A percentile compares a stretch with the other conserved stretches of the same genome.
These are phyloP conservation scores for Corythornis madagascariensis DNA, from an alignment of 2,113 vertebrate species.

Conservation along the genomic window DNA sequence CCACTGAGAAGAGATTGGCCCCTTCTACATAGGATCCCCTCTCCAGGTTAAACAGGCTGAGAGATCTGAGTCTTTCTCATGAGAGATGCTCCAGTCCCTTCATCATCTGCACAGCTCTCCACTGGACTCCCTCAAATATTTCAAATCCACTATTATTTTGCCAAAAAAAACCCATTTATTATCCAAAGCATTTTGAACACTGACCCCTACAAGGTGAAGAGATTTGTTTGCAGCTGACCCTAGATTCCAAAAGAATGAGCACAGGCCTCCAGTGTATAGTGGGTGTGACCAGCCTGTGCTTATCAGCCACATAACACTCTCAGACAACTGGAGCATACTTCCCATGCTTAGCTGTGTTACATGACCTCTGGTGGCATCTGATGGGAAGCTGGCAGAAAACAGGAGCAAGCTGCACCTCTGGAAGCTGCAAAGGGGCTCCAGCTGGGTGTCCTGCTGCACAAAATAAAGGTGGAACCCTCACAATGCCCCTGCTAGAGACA, in stretches of 20 bases:
- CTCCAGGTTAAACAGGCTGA: too few species aligned
- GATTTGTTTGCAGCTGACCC: not conserved
- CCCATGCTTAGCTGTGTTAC: not conserved
- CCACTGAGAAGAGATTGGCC: too few species aligned
- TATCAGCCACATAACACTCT: not conserved
- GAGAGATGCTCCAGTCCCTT: too few species aligned
- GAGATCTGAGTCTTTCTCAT: too few species aligned
- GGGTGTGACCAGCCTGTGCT: not conserved
- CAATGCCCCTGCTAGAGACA: not conserved
- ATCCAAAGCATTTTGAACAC: not conserved
- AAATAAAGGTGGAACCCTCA: not conserved
- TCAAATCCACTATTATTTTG: not conserved
- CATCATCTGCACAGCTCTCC: too few species aligned
- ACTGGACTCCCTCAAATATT: too few species aligned
- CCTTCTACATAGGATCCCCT: too few species aligned
- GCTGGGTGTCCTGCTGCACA: not conserved
- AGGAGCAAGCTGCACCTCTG: not conserved
- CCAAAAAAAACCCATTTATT: not conserved
- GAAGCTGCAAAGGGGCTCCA: not conserved
- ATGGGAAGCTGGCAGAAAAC: not conserved
- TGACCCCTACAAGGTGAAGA: not conserved
- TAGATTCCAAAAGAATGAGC: not conserved
- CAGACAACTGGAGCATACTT: not conserved
- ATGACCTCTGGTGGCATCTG: not conserved
- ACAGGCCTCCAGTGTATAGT: not conserved